A percentile compares a stretch with the other conserved stretches of the same genome.
These are phyloP conservation scores for Borostomias antarcticus DNA, from an alignment of 2,797 vertebrate species.

Conservation along the genomic window DNA sequence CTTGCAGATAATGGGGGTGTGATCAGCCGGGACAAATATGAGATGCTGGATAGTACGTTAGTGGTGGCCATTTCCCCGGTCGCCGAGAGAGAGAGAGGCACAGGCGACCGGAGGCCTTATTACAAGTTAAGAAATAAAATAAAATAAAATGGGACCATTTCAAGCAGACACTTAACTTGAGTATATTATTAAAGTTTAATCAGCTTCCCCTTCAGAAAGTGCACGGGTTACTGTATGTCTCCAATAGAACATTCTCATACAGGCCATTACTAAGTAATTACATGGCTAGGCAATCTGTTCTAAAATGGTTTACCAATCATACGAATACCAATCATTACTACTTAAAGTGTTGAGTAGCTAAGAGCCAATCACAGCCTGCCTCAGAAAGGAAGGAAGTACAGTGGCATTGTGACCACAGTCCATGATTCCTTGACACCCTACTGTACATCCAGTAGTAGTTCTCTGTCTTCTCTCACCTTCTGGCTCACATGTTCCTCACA, in stretches of 20 bases:
- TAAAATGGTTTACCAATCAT: neutral
- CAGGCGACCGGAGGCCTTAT: neutral
- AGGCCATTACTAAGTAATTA: neutral
- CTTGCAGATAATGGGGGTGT: slow-evolving; percentile 71
- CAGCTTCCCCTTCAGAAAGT: neutral
- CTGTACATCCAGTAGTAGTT: neutral
- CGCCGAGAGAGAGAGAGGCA: neutral
- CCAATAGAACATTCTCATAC: neutral
- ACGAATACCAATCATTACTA: neutral
- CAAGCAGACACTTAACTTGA: neutral
- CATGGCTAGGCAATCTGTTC: neutral
- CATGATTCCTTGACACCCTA: neutral
- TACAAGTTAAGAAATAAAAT: neutral
- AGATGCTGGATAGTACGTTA: slow-evolving; percentile 49
- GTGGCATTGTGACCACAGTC: neutral
- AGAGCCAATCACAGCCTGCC: neutral
- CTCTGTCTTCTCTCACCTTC: neutral
- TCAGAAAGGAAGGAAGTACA: neutral
- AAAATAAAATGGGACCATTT: neutral
- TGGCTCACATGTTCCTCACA: neutral
- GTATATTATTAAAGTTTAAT: neutral
- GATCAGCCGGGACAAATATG: slow-evolving; percentile 66
- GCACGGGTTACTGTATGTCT: neutral
- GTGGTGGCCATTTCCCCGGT: slow-evolving; percentile 30
- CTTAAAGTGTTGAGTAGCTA: neutral